phyloP scores from a whole-genome alignment of 1,140 invertebrate genomes.

The Macrobrachium nipponense region DNA sequence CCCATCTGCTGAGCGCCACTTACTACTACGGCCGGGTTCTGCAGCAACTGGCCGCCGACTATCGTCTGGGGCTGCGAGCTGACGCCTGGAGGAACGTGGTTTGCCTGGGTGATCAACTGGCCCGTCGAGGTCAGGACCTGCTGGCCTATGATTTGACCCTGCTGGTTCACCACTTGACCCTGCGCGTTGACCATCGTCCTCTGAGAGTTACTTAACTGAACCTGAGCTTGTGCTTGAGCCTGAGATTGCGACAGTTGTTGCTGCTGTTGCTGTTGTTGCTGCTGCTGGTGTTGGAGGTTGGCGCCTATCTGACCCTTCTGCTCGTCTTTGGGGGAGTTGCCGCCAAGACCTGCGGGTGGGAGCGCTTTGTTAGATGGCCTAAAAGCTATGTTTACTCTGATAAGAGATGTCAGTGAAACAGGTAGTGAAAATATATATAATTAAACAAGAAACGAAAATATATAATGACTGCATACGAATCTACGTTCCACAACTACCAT shows the following conservation, averaged over 20 bases:
- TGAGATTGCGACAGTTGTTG: slow-evolving; percentile 37
- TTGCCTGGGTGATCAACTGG: slow-evolving; percentile 41
- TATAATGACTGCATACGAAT: no score
- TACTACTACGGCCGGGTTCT: slow-evolving; percentile 48
- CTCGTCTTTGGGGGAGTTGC: slow-evolving; percentile 50
- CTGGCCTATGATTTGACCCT: slow-evolving; percentile 52
- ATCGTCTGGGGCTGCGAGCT: slow-evolving; percentile 17
- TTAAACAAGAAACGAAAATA: no score
- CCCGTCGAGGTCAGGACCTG: slow-evolving; percentile 33
- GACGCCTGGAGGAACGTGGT: slow-evolving; percentile 40
- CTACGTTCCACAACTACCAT: no score
- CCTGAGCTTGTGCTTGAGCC: slow-evolving; percentile 18
- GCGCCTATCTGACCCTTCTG: slow-evolving; percentile 33
- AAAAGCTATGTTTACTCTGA: no score
- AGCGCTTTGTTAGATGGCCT: no score
- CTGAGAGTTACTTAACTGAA: slow-evolving; percentile 44
- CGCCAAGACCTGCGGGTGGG: slow-evolving; percentile 46
- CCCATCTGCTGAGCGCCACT: slow-evolving; percentile 42
- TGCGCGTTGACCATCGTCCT: slow-evolving; percentile 34
- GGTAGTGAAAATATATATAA: no score
- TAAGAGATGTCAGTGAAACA: no score
- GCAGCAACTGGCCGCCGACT: slow-evolving; percentile 35
- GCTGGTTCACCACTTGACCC: slow-evolving; percentile 44
- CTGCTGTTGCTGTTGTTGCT: slow-evolving; percentile 46
- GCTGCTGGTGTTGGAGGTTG: slow-evolving; percentile 26